Percentiles rank a stretch among this genome's conserved stretches.
Evolutionary conservation across 2,797 vertebrate species (phyloP).

Genomic region (Myiothlypis coronata): DNA sequence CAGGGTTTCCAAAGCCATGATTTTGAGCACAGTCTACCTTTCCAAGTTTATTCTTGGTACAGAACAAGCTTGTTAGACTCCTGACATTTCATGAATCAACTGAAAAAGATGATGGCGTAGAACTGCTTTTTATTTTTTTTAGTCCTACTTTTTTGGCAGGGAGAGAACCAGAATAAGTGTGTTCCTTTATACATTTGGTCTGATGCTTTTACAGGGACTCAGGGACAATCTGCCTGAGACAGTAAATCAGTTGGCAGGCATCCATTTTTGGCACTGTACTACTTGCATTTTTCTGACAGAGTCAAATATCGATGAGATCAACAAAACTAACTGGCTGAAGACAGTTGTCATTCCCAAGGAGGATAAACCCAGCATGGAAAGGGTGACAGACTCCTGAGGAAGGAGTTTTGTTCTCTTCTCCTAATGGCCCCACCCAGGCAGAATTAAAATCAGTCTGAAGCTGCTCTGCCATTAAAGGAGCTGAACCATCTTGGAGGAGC

Average conservation of each 20-base stretch:
- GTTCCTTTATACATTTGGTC: background rate
- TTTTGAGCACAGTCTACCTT: background rate
- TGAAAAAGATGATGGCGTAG: background rate
- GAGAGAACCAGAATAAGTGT: background rate
- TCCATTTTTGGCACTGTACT: background rate
- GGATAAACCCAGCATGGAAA: background rate
- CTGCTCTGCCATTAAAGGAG: background rate
- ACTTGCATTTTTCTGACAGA: background rate
- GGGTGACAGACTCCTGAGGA: background rate
- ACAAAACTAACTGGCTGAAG: background rate
- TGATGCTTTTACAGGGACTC: background rate
- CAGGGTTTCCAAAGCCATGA: background rate
- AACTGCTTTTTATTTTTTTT: background rate
- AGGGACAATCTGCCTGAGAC: background rate
- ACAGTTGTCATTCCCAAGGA: background rate
- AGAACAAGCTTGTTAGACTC: background rate
- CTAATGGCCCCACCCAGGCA: background rate
- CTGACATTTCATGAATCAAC: background rate
- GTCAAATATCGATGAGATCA: background rate
- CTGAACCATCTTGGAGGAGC: background rate
- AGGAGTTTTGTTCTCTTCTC: background rate
- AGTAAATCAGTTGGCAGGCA: background rate
- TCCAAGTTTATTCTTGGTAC: background rate
- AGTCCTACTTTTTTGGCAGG: background rate
- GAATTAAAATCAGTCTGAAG: background rate